Evolutionary conservation across 1,140 invertebrate species (phyloP), one percentile per base, ranked within the genome.

Genomic region (Aethina tumida): DNA sequence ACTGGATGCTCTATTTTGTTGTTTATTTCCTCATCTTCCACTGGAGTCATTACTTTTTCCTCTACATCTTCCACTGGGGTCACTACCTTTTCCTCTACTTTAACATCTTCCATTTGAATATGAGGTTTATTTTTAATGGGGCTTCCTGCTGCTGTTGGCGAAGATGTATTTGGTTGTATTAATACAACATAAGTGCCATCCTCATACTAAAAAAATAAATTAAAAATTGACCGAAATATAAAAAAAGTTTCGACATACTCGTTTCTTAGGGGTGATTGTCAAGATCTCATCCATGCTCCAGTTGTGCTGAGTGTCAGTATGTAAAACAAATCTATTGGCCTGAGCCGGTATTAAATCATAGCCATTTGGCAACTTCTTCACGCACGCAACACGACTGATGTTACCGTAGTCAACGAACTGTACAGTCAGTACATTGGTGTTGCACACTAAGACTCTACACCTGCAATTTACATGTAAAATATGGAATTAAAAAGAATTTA

Each of bases 401-500:
- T 45, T 45, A 4, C 43, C 43, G 26, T 45, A 45, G 20, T 45
- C 43, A 0, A 45, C 5, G 25, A 45, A 45, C 4, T 26, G 28
- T 16, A 45, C 43, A 26, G 8, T 26, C 5, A 30, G n/a, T 16
- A 33, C 20, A 7, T 38, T 32, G 8, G 19, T 20, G 10, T 30
- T 37, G 2, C 34, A 27, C 9, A 28, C 24, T 18, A 13, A 18
- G 13, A 18, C 21, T 17, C 41, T 18, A 18, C 10, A 39, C 40
- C 40, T 42, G 24, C 7, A 37, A 5, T 10, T 7, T 16, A 20
- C 26, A 25, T 10, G 2, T n/a, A 33, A 24, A 36, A 36, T 10
- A n/a, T 28, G 6, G 10, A n/a, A 25, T 26, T 10, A 9, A 38
- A 14, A 16, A 26, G 4, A 2, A 36, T 26, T 13, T 30, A n/a